Evolutionary conservation across 2,888 invertebrate species (phyloP), one percentile per base, ranked within the genome.

Genomic region (Adineta ricciae): DNA sequence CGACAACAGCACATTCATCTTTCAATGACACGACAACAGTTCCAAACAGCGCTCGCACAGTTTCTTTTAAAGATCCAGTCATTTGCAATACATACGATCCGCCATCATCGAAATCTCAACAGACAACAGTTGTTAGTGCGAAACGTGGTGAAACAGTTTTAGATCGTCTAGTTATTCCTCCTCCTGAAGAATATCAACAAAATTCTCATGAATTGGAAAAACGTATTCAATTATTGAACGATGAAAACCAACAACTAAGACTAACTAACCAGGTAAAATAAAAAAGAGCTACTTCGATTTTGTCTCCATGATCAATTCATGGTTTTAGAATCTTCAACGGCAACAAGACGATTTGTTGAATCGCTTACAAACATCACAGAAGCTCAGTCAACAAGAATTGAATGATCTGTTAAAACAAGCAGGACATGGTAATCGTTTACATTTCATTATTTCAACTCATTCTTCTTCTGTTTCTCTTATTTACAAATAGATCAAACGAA

Each of bases 281-380:
- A 46, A 46, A 46, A 5, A 46, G 27, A 11, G 56, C n/a, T n/a
- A 11, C 16, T 64, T 27, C 27, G 8, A 11, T 27, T 8, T 21
- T 64, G 11, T n/a, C 27, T 64, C 27, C 4, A 41, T 7, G 19
- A 4, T 78, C 11, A 78, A 41, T n/a, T 41, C 24, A 73, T 38
- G 9, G 24, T 9, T 78, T 78, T 78, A 78, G 78, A 41, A 78
- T 38, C 78, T 41, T 5, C 78, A 41, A 78, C 8, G 11, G n/a
- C n/a, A 41, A 41, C 41, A 78, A 41, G 78, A 78, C 4, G 78
- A 78, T 24, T 41, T 78, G 41, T n/a, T 41, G 5, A n/a, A 78
- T 78, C 78, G 21, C 41, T 78, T 78, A 78, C 38, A 78, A 78
- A n/a, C 38, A 41, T 78, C 78, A 9, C 78, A 78, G n/a, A 78